Evolutionary conservation across 2,113 vertebrate genomes (phyloP), one percentile per base, ranked within the genome.

Genomic region (Alethe diademata): DNA sequence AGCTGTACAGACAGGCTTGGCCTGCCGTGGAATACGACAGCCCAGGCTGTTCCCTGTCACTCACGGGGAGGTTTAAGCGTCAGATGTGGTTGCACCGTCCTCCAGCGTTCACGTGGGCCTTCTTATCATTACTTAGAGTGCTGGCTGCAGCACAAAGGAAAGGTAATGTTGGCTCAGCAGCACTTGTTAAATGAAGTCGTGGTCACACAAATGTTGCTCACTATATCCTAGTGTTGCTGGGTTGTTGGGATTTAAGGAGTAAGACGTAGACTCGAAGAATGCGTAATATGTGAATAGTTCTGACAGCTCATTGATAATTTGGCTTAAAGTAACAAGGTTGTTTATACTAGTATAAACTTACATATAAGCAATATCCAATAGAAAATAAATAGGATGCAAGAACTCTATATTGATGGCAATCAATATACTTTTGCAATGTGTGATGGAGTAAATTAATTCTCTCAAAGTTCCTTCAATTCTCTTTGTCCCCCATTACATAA

Each of bases 121-220:
- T 4, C 1, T 17, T 25, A 1, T 5, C 0, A 0, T 12, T 12
- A 4, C 2, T 13, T 51, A 5, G 12, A 54, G 35, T 0, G 0
- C 22, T 11, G 40, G 8, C 11, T 22, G 3, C 0, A 0, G 16
- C 13, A 5, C 4, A 15, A 19, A 31, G 12, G 13, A 28, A 13
- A 7, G 5, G 24, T 14, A 17, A 12, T 16, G 7, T 14, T 12
- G 3, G 11, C 28, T 42, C 9, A 22, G 25, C 73, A 70, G 31
- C 0, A 1, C 19, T 66, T 47, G 4, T 29, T 57, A 22, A 19
- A 11, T 2, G 3, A 58, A 53, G 28, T 14, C 26, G 9, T 7
- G 3, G 6, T 22, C 1, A 0, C 29, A 6, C 10, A 45, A 38
- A 14, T 40, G 20, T 17, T 72, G 12, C 9, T 69, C 2, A 1